Evolutionary conservation across 2,113 vertebrate species (phyloP), one percentile per base, ranked within the genome.

Genomic region (Vidua macroura): DNA sequence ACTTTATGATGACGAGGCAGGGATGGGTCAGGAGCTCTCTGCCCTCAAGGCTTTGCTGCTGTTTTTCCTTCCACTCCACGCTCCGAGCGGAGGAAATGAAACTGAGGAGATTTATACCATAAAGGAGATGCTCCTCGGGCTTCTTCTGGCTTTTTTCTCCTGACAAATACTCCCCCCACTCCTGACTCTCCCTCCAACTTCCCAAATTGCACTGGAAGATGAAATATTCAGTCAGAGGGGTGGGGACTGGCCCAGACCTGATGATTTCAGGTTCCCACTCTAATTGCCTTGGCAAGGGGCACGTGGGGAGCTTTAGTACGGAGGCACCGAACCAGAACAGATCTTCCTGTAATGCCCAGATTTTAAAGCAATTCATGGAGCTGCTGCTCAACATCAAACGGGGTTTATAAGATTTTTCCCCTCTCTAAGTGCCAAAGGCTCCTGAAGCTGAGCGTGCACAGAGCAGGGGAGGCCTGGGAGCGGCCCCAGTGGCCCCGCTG

Each of bases 331-430:
- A 93, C 79, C 82, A 93, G 87, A 76, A 70, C 5, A 10, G 72
- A 93, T 90, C 95, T 93, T 37, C 55, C 72, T 94, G 75, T 81
- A 92, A 90, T 77, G 59, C 79, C 31, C 39, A 92, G 67, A 88
- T 91, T 95, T 95, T 35, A 60, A 87, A 85, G n/a, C 11, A 4
- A 92, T 96, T 94, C 82, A 92, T 83, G 92, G 83, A 92, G 90
- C 82, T 92, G 91, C 59, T 55, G 75, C 85, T 88, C 64, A 49
- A 15, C 68, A 60, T 74, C 23, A 83, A 81, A 75, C 0, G 0
- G n/a, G 30, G 9, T 86, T 77, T 80, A n/a, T 55, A 66, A 74
- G 75, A 33, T 64, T 63, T 66, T 55, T 3, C 9, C 3, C 44
- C 7, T 24, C 49, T 37, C 53, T 37, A 24, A 35, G 46, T 48